Base-by-base conservation (phyloP, 2,797 vertebrate genomes). In the Danio aesculapii region DNA sequence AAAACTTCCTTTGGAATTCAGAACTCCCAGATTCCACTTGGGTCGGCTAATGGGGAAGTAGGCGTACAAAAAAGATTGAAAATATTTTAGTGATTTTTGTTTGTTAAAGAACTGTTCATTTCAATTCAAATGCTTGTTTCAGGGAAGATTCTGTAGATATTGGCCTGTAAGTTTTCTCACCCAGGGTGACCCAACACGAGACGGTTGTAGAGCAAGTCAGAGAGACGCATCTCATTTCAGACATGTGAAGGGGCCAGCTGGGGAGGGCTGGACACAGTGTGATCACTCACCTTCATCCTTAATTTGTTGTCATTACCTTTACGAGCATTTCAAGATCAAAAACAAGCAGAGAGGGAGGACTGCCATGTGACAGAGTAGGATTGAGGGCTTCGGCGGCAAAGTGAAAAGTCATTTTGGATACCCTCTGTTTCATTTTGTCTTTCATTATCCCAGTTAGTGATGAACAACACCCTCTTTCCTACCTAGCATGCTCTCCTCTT, bases 301-400 rank as follows among this genome's bases (percentile, higher is more conserved):
- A 88, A 90, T 90, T 89, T 90, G 89, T 90, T 88, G 88, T 89
- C 86, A 88, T 88, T 88, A 89, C 86, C 84, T 89, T 88, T 90
- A 88, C 84, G 87, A 86, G 86, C 82, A 86, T 88, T 84, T 87
- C 83, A 87, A 88, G 88, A 88, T 88, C 87, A 89, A 87, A 87
- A 84, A 86, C 81, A 86, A 82, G 81, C 79, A 84, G 83, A 84
- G 80, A 83, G 81, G 79, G 75, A 84, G 83, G 81, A 81, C 43
- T 77, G 71, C 52, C 81, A 82, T 83, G 84, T 85, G 86, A 85
- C 81, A 84, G 83, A 49, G 50, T 79, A 67, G 74, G 77, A 80
- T 75, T 63, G 73, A 85, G 75, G 76, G 67, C 39, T 74, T 62
- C 57, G 41, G 73, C 47, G 30, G 79, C 70, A 83, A 77, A 85